These are phyloP conservation scores for Dermatemys mawii DNA, from an alignment of 2,113 vertebrate species.

Conservation along the genomic window DNA sequence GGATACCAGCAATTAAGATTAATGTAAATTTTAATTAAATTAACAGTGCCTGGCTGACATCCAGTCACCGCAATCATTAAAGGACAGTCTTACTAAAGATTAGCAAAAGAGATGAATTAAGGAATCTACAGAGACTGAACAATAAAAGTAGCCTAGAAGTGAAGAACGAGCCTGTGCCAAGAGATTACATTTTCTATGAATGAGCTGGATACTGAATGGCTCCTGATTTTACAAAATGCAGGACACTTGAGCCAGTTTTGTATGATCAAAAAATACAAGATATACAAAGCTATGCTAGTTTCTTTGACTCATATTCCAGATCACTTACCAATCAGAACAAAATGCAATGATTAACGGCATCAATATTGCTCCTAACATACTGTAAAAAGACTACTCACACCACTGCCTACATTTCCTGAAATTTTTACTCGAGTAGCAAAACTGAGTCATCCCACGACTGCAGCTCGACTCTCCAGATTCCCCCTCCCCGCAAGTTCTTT, in stretches of 20 bases:
- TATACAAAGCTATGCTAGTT: constrained; percentile 50
- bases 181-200: constrained; percentile 74
- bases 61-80: not conserved
- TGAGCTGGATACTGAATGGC: constrained; percentile 49
- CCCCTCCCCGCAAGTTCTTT: not conserved
- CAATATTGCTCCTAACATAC: not conserved
- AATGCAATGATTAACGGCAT: constrained; percentile 33
- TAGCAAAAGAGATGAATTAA: constrained; percentile 18
- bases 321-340: not conserved
- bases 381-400: not conserved
- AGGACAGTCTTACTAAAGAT: not conserved
- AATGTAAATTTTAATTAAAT: not conserved
- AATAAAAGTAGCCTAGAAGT: constrained; percentile 53
- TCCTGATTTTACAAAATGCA: constrained; percentile 64
- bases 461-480: not conserved
- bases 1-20: accelerated
- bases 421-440: not conserved
- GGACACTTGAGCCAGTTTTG: constrained; percentile 59
- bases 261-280: constrained; percentile 65
- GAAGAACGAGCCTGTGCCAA: constrained; percentile 65
- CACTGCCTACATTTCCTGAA: not conserved
- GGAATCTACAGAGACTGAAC: constrained; percentile 26
- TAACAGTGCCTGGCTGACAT: not conserved
- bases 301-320: constrained; percentile 35
- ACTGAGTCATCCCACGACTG: not conserved